These are phyloP conservation scores for Aphelocoma coerulescens DNA, from an alignment of 2,113 vertebrate genomes.

Conservation along the genomic window DNA sequence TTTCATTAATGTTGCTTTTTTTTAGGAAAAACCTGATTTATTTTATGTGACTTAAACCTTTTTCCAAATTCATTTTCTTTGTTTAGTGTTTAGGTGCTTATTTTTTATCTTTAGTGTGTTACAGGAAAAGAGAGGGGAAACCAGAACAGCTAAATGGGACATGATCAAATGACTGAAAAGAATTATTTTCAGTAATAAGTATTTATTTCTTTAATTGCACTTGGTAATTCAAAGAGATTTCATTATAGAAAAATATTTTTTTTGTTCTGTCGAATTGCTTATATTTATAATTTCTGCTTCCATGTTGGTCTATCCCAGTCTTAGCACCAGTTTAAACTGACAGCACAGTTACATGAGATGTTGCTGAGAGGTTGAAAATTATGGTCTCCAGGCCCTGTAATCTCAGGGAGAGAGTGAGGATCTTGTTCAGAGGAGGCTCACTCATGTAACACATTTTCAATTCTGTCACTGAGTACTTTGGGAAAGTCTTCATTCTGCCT, in stretches of 20 bases:
- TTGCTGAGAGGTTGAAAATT: background rate
- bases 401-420: background rate
- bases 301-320: background rate
- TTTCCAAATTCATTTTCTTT: background rate
- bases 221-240: constrained; percentile 37
- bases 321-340: background rate
- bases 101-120: background rate
- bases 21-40: background rate
- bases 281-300: background rate
- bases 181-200: background rate
- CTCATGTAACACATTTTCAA: background rate
- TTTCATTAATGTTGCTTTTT: background rate
- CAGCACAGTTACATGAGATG: background rate
- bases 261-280: background rate
- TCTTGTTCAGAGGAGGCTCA: background rate
- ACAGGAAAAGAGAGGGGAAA: background rate
- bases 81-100: background rate
- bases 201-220: constrained; percentile 57
- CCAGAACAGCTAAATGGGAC: background rate
- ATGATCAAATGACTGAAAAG: background rate
- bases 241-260: background rate
- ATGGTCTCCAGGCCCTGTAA: fast-evolving
- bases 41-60: background rate
- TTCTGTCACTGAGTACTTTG: fast-evolving
- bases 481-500: background rate